Percentiles rank a stretch among this genome's conserved stretches.
These are phyloP conservation scores for Stegana nigrithorax DNA, from an alignment of 2,888 invertebrate species.

Conservation along the genomic window DNA sequence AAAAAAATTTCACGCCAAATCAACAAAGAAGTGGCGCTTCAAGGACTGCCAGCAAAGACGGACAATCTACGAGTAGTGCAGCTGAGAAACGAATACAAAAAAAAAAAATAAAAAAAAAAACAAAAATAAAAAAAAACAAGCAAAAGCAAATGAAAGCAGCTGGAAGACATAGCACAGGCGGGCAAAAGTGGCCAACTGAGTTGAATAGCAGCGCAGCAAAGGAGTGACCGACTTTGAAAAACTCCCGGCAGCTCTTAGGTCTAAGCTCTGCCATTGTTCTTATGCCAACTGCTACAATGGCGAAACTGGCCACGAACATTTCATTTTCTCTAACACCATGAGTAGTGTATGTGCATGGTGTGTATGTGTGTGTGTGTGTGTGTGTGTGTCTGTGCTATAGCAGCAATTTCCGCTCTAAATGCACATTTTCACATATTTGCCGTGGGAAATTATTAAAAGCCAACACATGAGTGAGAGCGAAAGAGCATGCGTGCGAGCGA, in stretches of 20 bases:
- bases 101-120: background rate
- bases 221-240: background rate
- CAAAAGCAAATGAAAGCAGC: no score
- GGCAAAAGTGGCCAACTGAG: conserved; percentile 6
- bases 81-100: background rate
- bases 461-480: background rate
- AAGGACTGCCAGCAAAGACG: background rate
- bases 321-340: conserved; percentile 14
- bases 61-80: background rate
- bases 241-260: background rate
- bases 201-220: no score
- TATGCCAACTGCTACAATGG: conserved; percentile 14
- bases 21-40: background rate
- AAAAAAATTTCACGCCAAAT: background rate
- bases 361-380: no score
- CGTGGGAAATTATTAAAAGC: conserved; percentile 58
- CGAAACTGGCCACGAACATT: conserved; percentile 28
- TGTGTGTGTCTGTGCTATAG: no score
- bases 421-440: conserved; percentile 39
- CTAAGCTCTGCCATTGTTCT: conserved; percentile 14
- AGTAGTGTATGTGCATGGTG: no score
- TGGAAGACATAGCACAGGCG: no score
- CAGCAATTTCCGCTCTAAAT: conserved; percentile 58
- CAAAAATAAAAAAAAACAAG: no score
- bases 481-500: background rate